phyloP scores from a whole-genome alignment of 2,888 invertebrate species.

The Plebejus argus region DNA sequence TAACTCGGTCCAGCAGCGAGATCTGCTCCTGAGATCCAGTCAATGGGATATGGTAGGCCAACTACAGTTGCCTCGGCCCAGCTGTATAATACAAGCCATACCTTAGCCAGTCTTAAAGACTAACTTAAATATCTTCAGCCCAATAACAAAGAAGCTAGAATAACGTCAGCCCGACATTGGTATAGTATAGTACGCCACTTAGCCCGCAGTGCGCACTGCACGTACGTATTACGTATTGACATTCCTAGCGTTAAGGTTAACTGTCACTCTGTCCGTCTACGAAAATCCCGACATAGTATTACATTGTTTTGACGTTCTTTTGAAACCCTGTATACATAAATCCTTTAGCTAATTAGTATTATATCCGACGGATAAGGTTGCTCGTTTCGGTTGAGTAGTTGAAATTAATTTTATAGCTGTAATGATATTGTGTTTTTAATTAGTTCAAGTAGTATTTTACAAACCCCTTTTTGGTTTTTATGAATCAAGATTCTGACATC shows the following conservation, averaged over 20 bases:
- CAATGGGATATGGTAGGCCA: no score
- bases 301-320: constrained; percentile 46
- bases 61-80: no score
- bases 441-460: not conserved
- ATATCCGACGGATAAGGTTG: constrained; percentile 55
- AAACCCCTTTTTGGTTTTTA: not conserved
- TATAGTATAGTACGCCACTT: not conserved
- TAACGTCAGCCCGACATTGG: not conserved
- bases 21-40: no score
- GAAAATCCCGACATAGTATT: constrained; percentile 48
- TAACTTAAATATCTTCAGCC: no score
- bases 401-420: not conserved
- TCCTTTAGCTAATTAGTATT: constrained; percentile 75
- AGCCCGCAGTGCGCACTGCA: constrained; percentile 23
- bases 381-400: not conserved
- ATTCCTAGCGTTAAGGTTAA: constrained; percentile 53
- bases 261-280: constrained; percentile 59
- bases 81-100: no score
- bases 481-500: not conserved
- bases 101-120: no score
- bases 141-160: not conserved
- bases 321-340: constrained; percentile 74
- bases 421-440: not conserved
- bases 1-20: no score
- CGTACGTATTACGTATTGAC: constrained; percentile 40